phyloP scores from a whole-genome alignment of 1,140 invertebrate species.

The Cotesia glomerata region DNA sequence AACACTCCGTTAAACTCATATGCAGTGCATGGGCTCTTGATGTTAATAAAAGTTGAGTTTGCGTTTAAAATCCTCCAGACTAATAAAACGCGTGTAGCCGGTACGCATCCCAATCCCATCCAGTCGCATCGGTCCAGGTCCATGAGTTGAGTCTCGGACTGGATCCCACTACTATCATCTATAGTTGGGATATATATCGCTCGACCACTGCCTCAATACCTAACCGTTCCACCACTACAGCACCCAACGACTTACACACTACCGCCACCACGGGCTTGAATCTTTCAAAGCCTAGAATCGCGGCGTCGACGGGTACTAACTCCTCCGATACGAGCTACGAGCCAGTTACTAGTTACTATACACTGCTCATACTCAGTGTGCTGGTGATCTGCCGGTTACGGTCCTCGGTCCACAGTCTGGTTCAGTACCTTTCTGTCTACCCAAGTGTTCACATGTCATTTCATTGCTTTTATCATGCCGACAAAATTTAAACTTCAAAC shows the following conservation, averaged over 20 bases:
- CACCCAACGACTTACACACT: neutral
- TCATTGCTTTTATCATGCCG: constrained; percentile 39
- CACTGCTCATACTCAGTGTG: too few relatives aligned
- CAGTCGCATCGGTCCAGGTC: too few relatives aligned
- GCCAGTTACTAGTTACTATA: neutral
- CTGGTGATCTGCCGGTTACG: constrained; percentile 28
- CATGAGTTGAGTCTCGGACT: too few relatives aligned
- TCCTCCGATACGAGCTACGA: constrained; percentile 1
- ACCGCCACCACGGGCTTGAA: neutral
- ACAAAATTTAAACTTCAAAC: constrained; percentile 29
- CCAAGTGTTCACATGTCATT: constrained; percentile 48
- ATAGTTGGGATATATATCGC: neutral
- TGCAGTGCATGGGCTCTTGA: too few relatives aligned
- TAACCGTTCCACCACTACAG: neutral
- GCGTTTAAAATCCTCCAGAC: too few relatives aligned
- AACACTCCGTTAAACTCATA: too few relatives aligned
- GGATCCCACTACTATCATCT: too few relatives aligned
- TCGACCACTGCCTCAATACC: neutral
- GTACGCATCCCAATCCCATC: too few relatives aligned
- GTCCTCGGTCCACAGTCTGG: constrained; percentile 39
- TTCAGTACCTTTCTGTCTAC: constrained; percentile 59
- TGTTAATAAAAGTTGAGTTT: too few relatives aligned
- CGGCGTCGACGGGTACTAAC: constrained; percentile 22
- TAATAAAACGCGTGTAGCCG: too few relatives aligned
- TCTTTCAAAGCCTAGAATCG: neutral